Evolutionary conservation across 2,797 vertebrate species (phyloP).

Genomic region (Luscinia megarhynchos): DNA sequence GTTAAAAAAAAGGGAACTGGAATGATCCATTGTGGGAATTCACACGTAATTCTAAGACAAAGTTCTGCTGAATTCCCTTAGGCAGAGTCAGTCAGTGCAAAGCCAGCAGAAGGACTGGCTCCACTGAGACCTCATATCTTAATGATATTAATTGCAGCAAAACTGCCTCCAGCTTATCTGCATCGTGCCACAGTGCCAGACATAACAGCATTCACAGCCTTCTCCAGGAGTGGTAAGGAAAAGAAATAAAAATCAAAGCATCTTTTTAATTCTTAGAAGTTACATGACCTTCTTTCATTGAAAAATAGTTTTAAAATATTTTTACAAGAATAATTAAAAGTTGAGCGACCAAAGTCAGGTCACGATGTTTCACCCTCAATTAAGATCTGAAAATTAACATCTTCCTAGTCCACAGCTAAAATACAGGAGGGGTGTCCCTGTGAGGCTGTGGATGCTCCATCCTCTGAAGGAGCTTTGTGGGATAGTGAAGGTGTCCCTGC

Average conservation of each 20-base stretch:
- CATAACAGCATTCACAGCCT: not conserved
- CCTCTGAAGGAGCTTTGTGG: not conserved
- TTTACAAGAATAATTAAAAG: not conserved
- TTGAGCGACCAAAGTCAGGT: not conserved
- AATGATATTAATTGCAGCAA: conserved; percentile 48
- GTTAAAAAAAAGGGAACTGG: rapidly evolving
- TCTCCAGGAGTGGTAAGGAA: not conserved
- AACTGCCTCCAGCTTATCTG: conserved; percentile 19
- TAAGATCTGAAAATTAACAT: not conserved
- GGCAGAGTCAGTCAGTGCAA: not conserved
- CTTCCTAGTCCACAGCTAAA: not conserved
- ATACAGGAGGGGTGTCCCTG: not conserved
- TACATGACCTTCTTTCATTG: not conserved
- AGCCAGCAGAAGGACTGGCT: not conserved
- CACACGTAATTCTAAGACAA: not conserved
- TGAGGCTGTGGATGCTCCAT: not conserved
- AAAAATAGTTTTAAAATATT: not conserved
- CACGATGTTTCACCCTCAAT: not conserved
- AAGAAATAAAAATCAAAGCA: not conserved
- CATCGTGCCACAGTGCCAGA: not conserved
- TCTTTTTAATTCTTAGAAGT: not conserved
- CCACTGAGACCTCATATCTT: not conserved
- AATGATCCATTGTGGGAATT: not conserved
- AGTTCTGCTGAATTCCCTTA: not conserved
- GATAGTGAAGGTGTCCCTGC: not conserved